Conservation (phyloP, 2,888 invertebrate species). For the Ophioninae sp. region DNA sequence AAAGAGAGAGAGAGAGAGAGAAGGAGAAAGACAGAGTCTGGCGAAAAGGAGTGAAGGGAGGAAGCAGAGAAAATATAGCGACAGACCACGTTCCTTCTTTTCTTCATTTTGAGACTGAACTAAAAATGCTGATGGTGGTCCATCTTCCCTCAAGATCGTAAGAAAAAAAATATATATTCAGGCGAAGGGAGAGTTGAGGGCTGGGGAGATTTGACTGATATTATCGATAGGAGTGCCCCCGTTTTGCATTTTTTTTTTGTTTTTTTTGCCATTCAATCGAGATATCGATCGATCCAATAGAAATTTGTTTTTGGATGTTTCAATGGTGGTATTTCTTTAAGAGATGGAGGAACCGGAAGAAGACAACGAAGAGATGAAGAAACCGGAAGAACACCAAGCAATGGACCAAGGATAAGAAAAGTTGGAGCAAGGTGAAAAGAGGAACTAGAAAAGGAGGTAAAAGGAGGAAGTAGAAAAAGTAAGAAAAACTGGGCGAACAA, state of each 20-base stretch:
- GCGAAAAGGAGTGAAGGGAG: conserved; percentile 30
- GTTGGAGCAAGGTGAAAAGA: no score
- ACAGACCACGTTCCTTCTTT: conserved; percentile 44
- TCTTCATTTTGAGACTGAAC: conserved; percentile 40
- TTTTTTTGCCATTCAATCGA: conserved; percentile 1
- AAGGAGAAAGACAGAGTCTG: conserved; percentile 12
- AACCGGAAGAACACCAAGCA: no score
- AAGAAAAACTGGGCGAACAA: no score
- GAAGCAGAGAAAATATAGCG: conserved; percentile 18
- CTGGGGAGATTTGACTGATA: conserved; percentile 63
- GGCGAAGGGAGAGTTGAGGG: background rate
- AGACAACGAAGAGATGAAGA: no score
- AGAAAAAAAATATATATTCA: conserved; percentile 19
- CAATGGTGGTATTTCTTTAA: no score
- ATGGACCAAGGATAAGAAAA: no score
- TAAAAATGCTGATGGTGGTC: conserved; percentile 43
- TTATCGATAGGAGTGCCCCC: conserved; percentile 10
- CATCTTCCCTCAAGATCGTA: conserved; percentile 31
- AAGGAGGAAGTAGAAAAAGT: no score
- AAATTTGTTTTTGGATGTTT: conserved; percentile 14
- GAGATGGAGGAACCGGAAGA: no score
- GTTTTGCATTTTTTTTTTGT: conserved; percentile 11
- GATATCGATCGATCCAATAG: background rate
- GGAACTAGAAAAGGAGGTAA: no score
- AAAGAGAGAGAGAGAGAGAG: background rate